Evolutionary conservation across 2,888 invertebrate genomes (phyloP), one percentile per base, ranked within the genome.

Genomic region (Dorcus parallelipipedus): DNA sequence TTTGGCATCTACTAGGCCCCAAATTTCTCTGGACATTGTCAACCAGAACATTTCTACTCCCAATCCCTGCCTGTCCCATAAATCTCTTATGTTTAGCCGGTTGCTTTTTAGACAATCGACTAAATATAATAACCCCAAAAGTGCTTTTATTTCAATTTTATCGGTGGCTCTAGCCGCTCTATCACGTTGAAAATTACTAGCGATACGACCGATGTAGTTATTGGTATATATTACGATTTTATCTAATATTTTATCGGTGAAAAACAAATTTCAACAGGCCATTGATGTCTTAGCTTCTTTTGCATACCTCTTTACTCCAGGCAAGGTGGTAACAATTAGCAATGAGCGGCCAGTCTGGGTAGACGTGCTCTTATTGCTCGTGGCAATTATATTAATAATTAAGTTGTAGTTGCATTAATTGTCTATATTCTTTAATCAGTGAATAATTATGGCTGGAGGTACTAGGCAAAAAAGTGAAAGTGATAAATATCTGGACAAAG

Each of bases 111-210:
- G 9, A 54, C 43, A 20, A 6, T 39, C 48, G 9, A 48, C 47
- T 38, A 54, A 38, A 47, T 54, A 47, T 8, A 54, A 33, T 38
- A 54, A 9, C 10, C 54, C 54, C 3, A 54, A n/a, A 9, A 54
- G 38, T 14, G 54, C 54, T 39, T 10, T 54, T 8, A 48, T 54
- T 54, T 54, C 54, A 17, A 14, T 40, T 42, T 39, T 39, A 39
- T 39, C 39, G 7, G 39, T 39, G 9, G 39, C 7, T 8, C 39
- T 7, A 9, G 9, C 39, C 39, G 39, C 7, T 39, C 39, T 39
- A 8, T 39, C 39, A 7, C 39, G 39, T 8, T 7, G 7, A 9
- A 39, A 39, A 39, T 39, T 39, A 9, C 7, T 39, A 7, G 39
- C 39, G 7, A 39, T 9, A 39, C 7, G 7, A 7, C 9, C 7